phyloP scores from a whole-genome alignment of 2,113 vertebrate species.

The Pygoscelis antarcticus region DNA sequence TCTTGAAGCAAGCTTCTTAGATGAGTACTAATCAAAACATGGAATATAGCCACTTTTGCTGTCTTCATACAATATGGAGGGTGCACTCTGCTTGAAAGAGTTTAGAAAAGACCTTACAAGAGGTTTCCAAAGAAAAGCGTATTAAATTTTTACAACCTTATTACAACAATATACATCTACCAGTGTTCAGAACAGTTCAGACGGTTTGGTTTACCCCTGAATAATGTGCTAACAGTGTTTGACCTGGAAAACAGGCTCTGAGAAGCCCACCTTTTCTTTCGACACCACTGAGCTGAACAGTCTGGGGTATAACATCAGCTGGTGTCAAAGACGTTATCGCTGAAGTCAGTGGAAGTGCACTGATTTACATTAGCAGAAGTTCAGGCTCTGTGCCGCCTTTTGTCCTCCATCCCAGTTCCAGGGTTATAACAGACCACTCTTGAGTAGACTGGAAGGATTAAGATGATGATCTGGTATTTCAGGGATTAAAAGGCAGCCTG shows the following conservation, averaged over 20 bases:
- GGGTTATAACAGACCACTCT: not conserved
- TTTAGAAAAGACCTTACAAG: not conserved
- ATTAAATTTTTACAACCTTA: not conserved
- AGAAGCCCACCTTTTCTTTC: not conserved
- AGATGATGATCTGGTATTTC: conserved; percentile 46
- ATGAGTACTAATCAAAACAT: not conserved
- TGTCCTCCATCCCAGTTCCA: not conserved
- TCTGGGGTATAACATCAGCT: not conserved
- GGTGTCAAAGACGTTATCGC: not conserved
- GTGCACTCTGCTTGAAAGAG: not conserved
- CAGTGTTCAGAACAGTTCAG: not conserved
- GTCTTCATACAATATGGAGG: not conserved
- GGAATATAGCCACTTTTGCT: not conserved
- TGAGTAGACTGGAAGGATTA: conserved; percentile 26
- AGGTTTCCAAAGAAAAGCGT: not conserved
- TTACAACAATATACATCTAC: not conserved
- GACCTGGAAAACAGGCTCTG: not conserved
- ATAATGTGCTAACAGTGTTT: not conserved
- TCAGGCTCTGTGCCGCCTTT: conserved; percentile 47
- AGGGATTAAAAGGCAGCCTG: conserved; percentile 25
- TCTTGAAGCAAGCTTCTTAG: not conserved
- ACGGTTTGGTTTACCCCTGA: not conserved
- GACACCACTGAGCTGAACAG: not conserved
- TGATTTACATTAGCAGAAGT: conserved; percentile 37
- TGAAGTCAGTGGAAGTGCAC: not conserved